Evolutionary conservation across 2,797 vertebrate genomes (phyloP), one percentile per base, ranked within the genome.

Genomic region (Otolemur crassicaudatus): DNA sequence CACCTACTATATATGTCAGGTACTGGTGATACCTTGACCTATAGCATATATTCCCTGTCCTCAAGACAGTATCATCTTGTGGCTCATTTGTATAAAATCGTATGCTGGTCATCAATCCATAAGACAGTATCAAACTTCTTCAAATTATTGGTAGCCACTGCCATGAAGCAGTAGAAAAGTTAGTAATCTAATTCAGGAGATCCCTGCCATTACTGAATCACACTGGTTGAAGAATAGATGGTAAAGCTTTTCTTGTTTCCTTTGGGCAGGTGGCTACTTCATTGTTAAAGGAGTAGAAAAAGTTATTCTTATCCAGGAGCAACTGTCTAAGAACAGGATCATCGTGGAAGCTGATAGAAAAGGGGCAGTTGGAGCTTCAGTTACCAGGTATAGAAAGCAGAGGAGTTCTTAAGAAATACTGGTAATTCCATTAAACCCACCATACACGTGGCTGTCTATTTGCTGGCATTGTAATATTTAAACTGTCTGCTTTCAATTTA

Each of bases 221-320:
- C 43, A 9, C 25, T 40, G 31, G 79, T 13, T 29, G 27, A 43
- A 11, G 65, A 79, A 14, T 2, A 37, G 20, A 16, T 19, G 27
- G 6, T 94, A 12, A 88, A 61, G 16, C 9, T 83, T 70, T 11
- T 58, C 72, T 93, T 67, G 83, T 96, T 95, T 98, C 81, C 85
- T 5, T 87, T 95, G 70, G 72, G 34, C 98, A 99, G 99, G 99
- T 63, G 99, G 99, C 56, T 99, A 99, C 97, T 99, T 99, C 97
- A 99, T 99, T 56, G 99, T 99, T 23, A 99, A 99, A 98, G 99
- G 99, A 93, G 99, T 99, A 65, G 99, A 99, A 97, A 99, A 99
- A 97, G 99, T 99, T 2, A 99, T 99, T 98, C 99, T 99, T 86
- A 99, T 99, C 98, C 99, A 99, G 97, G 99, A 99, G 92, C 99